Conservation (phyloP, 1,140 invertebrate genomes). For the Protaetia brevitarsis region DNA sequence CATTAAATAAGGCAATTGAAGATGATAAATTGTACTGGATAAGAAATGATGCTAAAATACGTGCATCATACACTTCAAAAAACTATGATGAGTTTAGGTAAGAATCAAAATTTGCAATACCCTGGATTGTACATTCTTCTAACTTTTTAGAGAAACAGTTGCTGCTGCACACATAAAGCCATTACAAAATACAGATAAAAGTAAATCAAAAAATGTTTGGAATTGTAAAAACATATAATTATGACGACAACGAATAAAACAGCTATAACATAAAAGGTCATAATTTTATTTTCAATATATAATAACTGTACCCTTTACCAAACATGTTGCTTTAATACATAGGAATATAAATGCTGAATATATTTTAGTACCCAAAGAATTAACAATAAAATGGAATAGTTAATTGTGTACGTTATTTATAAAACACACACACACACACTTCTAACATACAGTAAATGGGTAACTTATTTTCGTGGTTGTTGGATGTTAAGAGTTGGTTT, state of each 20-base stretch:
- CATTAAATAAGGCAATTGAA: too few species aligned
- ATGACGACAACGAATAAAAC: neutral
- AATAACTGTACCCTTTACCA: neutral
- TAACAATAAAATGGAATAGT: neutral
- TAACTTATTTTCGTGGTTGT: conserved; percentile 72
- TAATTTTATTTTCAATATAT: neutral
- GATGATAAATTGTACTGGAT: too few species aligned
- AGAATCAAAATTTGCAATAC: too few species aligned
- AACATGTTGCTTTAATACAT: conserved; percentile 1
- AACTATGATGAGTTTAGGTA: too few species aligned
- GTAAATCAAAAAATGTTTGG: neutral
- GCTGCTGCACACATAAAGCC: too few species aligned
- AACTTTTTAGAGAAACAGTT: too few species aligned
- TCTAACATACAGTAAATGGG: too few species aligned
- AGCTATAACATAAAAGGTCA: neutral
- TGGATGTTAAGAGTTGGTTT: conserved; percentile 67
- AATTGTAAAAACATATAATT: neutral
- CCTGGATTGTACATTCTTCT: too few species aligned
- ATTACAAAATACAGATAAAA: too few species aligned
- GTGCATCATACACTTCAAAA: too few species aligned
- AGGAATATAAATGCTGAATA: neutral
- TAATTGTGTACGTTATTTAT: neutral
- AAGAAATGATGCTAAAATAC: too few species aligned
- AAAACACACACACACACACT: too few species aligned
- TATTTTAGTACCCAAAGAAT: neutral